These are phyloP conservation scores for Hiodon tergisus DNA, from an alignment of 2,113 vertebrate genomes.

Conservation along the genomic window DNA sequence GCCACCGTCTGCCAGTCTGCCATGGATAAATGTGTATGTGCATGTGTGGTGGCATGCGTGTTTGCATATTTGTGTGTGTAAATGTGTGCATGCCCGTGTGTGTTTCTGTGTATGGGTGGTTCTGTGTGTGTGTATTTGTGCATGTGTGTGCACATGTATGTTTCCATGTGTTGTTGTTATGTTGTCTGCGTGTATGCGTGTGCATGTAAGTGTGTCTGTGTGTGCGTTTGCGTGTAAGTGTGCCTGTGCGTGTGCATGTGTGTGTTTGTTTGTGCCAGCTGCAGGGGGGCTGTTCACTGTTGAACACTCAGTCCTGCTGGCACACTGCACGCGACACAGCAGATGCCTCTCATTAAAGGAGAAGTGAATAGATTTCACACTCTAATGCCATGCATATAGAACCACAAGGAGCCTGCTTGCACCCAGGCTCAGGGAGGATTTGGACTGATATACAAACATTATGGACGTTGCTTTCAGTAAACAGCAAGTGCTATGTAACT, in stretches of 20 bases:
- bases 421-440: background rate
- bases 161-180: background rate
- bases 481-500: background rate
- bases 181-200: background rate
- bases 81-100: too few species aligned
- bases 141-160: too few species aligned
- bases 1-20: background rate
- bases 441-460: background rate
- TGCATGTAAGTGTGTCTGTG: background rate
- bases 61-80: too few species aligned
- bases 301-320: constrained; percentile 2
- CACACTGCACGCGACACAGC: background rate
- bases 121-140: too few species aligned
- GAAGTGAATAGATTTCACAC: background rate
- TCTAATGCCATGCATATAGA: background rate
- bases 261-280: background rate
- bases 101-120: too few species aligned
- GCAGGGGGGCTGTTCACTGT: background rate
- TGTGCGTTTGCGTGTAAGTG: background rate
- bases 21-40: background rate
- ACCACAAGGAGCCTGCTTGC: background rate
- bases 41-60: background rate
- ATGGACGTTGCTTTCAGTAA: constrained; percentile 17
- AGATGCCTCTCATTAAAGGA: constrained; percentile 5
- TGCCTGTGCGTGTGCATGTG: background rate